Evolutionary conservation across 1,140 invertebrate species (phyloP).

Genomic region (Pogonognathellus flavescens): DNA sequence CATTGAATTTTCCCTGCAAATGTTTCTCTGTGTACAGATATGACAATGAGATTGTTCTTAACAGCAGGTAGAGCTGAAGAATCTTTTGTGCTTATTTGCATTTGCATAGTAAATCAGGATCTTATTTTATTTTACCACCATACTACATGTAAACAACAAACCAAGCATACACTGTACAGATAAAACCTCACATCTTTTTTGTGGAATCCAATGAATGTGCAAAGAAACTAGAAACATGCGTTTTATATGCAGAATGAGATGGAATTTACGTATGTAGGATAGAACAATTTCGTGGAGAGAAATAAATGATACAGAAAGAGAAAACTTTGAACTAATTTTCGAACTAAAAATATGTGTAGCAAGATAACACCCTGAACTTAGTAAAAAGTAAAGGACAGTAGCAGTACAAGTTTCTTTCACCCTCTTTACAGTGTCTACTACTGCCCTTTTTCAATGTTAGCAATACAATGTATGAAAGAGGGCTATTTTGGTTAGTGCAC

Average conservation of each 20-base stretch:
- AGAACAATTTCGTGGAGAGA: neutral
- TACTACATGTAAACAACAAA: neutral
- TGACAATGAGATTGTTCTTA: conserved; percentile 40
- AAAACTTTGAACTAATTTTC: neutral
- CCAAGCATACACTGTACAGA: neutral
- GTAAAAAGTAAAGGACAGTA: too few relatives aligned
- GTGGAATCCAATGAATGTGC: too few relatives aligned
- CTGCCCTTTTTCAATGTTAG: neutral
- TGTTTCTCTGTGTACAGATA: neutral
- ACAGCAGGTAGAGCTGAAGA: conserved; percentile 26
- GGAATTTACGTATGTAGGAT: neutral
- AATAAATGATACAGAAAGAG: neutral
- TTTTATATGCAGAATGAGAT: neutral
- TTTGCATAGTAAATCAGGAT: conserved; percentile 25
- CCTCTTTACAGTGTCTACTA: neutral
- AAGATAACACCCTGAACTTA: neutral
- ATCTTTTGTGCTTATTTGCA: conserved; percentile 35
- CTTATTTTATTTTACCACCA: neutral
- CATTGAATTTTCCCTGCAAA: conserved; percentile 26
- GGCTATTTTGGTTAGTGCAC: neutral
- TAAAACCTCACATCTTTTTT: too few relatives aligned
- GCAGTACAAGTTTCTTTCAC: neutral
- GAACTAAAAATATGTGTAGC: neutral
- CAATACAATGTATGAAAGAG: neutral
- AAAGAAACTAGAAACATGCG: too few relatives aligned